Conservation (phyloP, 37 sponge, comb jelly and placozoan species). For the Agelas oroides region DNA sequence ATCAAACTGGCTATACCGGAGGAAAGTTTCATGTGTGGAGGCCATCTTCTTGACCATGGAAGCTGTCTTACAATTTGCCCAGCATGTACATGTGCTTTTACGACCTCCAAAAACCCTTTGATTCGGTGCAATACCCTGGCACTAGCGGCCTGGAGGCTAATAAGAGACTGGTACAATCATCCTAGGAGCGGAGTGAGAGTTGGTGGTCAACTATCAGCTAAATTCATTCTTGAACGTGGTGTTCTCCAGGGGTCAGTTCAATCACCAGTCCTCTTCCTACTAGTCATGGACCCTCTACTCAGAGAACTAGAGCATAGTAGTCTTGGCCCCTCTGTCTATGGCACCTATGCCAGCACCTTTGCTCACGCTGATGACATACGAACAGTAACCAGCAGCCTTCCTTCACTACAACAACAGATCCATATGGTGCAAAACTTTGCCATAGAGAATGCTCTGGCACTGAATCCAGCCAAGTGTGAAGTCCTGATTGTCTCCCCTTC, state of each 20-base stretch:
- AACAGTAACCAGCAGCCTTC: background rate
- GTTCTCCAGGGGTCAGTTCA: constrained; percentile 26
- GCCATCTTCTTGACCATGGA: no score
- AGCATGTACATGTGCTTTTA: no score
- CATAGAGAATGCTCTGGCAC: background rate
- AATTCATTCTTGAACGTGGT: constrained; percentile 4
- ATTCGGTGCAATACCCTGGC: constrained; percentile 21
- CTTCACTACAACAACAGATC: background rate
- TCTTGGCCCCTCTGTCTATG: background rate
- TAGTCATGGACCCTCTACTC: constrained; percentile 37
- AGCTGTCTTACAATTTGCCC: no score
- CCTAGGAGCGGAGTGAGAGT: constrained; percentile 17
- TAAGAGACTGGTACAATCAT: constrained; percentile 2
- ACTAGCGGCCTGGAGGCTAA: constrained; percentile 26
- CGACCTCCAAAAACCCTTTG: constrained; percentile 26
- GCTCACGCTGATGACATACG: constrained; percentile 33
- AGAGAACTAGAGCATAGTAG: background rate
- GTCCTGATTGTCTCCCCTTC: background rate
- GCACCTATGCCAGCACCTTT: constrained; percentile 3
- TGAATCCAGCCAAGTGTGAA: constrained; percentile 35
- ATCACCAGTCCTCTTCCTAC: constrained; percentile 9
- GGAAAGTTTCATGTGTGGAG: no score
- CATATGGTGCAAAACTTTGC: constrained; percentile 1
- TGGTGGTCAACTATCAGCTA: background rate
- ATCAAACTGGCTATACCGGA: no score